Evolutionary conservation across 2,797 vertebrate genomes (phyloP), one percentile per base, ranked within the genome.

Genomic region (Cygnus olor): DNA sequence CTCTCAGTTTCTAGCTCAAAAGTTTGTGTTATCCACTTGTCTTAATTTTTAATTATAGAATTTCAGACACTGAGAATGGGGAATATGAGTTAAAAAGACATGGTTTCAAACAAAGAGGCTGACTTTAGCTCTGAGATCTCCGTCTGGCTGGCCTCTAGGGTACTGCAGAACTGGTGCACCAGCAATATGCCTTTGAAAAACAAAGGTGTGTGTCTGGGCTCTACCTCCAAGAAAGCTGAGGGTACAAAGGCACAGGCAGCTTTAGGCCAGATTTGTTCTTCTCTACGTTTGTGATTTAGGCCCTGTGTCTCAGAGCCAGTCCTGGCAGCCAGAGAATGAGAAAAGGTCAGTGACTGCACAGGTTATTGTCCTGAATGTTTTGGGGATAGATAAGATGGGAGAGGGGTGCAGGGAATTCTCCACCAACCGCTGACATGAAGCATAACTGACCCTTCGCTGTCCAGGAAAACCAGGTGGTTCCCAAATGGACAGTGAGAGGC

Each of bases 21-120:
- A 89, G 25, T 51, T 82, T 77, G 38, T 45, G 30, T 89, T 83
- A 28, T 53, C 72, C 15, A 21, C 57, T 86, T 74, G 45, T 69
- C 79, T 92, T 85, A 71, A 83, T 89, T 85, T 83, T 70, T 73
- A 82, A 85, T 90, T 89, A 60, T 11, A 76, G 66, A 72, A 70
- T 90, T 93, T 73, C 73, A 85, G 89, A 30, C 56, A 58, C 40
- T 44, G 53, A 7, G 1, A 54, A 69, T 42, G 9, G 24, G 18
- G 11, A 87, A 53, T 80, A 76, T 36, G 54, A 85, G 86, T 84
- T 94, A 66, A 81, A 90, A 80, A 82, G 38, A 58, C 1, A 1
- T 38, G 45, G 51, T 47, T 54, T 85, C 28, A 34, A 44, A 28
- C 36, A 54, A 34, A 89, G 87, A 90, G n/a, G 18, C 72, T 78